phyloP scores from a whole-genome alignment of 2,113 vertebrate species.

The Leptobrachium ailaonicum region DNA sequence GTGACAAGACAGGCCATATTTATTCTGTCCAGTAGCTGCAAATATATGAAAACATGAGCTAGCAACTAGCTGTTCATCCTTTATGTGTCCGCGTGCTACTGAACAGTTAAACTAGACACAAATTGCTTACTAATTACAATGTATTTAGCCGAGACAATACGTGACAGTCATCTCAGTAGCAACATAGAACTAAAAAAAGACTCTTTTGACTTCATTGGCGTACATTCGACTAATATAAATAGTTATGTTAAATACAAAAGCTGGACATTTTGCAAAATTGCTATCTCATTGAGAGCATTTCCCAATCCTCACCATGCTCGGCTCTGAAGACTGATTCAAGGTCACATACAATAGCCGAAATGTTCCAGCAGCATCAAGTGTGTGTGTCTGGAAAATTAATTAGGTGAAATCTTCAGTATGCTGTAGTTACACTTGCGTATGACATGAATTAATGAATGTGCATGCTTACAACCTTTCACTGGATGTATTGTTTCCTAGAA shows the following conservation, averaged over 20 bases:
- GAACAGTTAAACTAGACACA: conserved; percentile 29
- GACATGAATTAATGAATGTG: conserved; percentile 36
- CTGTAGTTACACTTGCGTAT: conserved; percentile 37
- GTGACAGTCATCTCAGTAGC: conserved; percentile 9
- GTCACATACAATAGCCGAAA: conserved; percentile 47
- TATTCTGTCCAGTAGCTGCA: no score
- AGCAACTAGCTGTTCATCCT: background rate
- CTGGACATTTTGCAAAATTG: conserved; percentile 36
- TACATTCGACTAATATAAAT: conserved; percentile 35
- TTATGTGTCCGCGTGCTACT: conserved; percentile 7
- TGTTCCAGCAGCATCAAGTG: conserved; percentile 42
- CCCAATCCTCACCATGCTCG: background rate
- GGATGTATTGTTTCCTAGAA: conserved; percentile 14
- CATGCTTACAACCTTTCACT: conserved; percentile 29
- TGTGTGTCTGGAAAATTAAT: conserved; percentile 50
- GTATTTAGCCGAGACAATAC: conserved; percentile 5
- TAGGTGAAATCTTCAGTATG: conserved; percentile 36
- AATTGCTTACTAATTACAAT: conserved; percentile 36
- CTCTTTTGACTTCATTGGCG: conserved; percentile 9
- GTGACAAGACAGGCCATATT: background rate
- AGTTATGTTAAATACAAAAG: conserved; percentile 38
- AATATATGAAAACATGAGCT: background rate
- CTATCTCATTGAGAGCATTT: conserved; percentile 30
- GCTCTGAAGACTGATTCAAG: conserved; percentile 31
- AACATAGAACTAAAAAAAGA: conserved; percentile 1